phyloP scores from a whole-genome alignment of 2,113 vertebrate genomes.

The Arenaria interpres region DNA sequence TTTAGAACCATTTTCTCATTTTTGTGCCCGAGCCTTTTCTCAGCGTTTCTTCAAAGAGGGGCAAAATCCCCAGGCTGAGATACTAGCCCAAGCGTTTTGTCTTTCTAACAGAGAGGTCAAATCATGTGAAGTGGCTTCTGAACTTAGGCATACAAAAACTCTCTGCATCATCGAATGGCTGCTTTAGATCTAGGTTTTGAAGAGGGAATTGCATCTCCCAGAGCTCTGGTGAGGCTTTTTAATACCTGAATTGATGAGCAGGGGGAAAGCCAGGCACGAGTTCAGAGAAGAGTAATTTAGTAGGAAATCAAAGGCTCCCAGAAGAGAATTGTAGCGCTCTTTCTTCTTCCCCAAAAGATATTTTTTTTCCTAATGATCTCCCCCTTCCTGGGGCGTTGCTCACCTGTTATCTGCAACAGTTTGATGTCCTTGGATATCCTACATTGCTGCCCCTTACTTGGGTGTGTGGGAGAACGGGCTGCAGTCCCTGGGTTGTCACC shows the following conservation, averaged over 20 bases:
- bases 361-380: background rate
- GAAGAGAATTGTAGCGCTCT: background rate
- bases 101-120: background rate
- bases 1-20: background rate
- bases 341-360: background rate
- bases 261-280: background rate
- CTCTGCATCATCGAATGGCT: accelerated
- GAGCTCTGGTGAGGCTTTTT: background rate
- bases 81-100: background rate
- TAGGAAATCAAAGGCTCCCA: background rate
- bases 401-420: background rate
- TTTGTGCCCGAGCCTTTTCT: background rate
- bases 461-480: background rate
- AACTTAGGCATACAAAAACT: background rate
- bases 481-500: no score
- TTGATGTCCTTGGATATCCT: background rate
- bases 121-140: background rate
- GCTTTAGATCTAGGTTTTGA: background rate
- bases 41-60: background rate
- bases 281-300: background rate
- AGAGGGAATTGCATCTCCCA: background rate
- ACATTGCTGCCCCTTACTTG: accelerated
- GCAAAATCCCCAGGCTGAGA: background rate
- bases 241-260: background rate
- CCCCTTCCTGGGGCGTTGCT: background rate